Evolutionary conservation across 2,797 vertebrate genomes (phyloP).

Genomic region (Spea hammondii): DNA sequence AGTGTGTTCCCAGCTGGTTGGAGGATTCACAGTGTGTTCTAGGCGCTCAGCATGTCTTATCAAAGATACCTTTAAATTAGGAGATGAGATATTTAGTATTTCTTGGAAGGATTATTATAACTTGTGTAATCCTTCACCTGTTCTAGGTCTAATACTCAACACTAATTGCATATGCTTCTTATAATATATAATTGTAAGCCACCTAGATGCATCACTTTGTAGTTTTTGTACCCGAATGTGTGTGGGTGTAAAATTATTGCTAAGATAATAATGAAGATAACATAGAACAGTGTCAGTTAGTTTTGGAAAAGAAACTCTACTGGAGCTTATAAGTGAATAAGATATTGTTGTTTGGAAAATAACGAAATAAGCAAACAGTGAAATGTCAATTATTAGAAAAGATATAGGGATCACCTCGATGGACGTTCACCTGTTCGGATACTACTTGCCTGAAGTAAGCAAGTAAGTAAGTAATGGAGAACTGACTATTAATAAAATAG

Average conservation of each 20-base stretch:
- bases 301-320: not conserved
- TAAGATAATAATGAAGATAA: slow-evolving; percentile 20
- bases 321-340: too few species aligned
- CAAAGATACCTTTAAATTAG: slow-evolving; percentile 61
- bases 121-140: slow-evolving; percentile 53
- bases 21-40: slow-evolving; percentile 55
- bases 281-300: slow-evolving; percentile 26
- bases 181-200: slow-evolving; percentile 15
- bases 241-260: slow-evolving; percentile 23
- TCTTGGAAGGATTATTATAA: slow-evolving; percentile 59
- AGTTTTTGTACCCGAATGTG: slow-evolving; percentile 8
- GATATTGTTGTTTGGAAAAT: too few species aligned
- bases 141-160: slow-evolving; percentile 40
- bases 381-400: too few species aligned
- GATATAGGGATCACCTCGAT: too few species aligned
- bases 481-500: too few species aligned
- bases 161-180: slow-evolving; percentile 30
- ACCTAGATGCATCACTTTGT: slow-evolving; percentile 23
- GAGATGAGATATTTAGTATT: slow-evolving; percentile 61
- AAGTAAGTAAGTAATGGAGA: too few species aligned
- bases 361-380: too few species aligned
- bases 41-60: slow-evolving; percentile 52
- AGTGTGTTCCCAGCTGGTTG: slow-evolving; percentile 47
- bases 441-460: too few species aligned
- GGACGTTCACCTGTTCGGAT: too few species aligned